Conservation (phyloP, 1,140 invertebrate genomes). For the Drosophila navojoa region DNA sequence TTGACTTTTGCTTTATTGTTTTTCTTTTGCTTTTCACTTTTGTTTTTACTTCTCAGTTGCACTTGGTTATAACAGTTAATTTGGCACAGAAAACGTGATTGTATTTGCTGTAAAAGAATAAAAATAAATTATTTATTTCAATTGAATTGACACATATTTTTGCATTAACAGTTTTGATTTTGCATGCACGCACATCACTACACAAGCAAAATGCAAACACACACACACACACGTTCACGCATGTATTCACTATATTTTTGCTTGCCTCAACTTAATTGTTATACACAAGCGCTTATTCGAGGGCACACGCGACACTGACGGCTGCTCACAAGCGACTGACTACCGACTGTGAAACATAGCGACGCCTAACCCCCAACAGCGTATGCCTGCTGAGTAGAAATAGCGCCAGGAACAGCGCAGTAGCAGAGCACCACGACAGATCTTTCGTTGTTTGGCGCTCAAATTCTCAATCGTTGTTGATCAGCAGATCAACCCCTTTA, state of each 20-base stretch:
- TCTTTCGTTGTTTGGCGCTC: slow-evolving; percentile 20
- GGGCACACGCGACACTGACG: slow-evolving; percentile 80
- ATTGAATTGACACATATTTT: slow-evolving; percentile 35
- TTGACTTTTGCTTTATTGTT: slow-evolving; percentile 19
- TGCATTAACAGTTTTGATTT: slow-evolving; percentile 26
- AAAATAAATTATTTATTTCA: slow-evolving; percentile 23
- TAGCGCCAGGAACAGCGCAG: slow-evolving; percentile 24
- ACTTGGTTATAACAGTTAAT: slow-evolving; percentile 39
- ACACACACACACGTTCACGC: slow-evolving; percentile 14
- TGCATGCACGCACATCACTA: slow-evolving; percentile 34
- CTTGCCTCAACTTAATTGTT: slow-evolving; percentile 44
- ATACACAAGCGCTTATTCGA: slow-evolving; percentile 41
- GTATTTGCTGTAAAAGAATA: slow-evolving; percentile 48
- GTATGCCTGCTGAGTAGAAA: slow-evolving; percentile 3
- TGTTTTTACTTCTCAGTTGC: slow-evolving; percentile 28
- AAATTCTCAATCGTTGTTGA: not conserved
- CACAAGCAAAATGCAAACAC: slow-evolving; percentile 21
- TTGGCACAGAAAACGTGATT: slow-evolving; percentile 56
- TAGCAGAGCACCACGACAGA: slow-evolving; percentile 22
- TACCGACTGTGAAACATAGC: slow-evolving; percentile 25
- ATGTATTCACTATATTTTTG: slow-evolving; percentile 30
- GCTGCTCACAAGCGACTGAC: slow-evolving; percentile 79
- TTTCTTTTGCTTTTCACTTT: slow-evolving; percentile 7
- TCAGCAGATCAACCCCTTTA: slow-evolving; percentile 2
- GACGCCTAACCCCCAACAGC: slow-evolving; percentile 35